phyloP scores from a whole-genome alignment of 2,888 invertebrate genomes.

The Cephus sareptanus region DNA sequence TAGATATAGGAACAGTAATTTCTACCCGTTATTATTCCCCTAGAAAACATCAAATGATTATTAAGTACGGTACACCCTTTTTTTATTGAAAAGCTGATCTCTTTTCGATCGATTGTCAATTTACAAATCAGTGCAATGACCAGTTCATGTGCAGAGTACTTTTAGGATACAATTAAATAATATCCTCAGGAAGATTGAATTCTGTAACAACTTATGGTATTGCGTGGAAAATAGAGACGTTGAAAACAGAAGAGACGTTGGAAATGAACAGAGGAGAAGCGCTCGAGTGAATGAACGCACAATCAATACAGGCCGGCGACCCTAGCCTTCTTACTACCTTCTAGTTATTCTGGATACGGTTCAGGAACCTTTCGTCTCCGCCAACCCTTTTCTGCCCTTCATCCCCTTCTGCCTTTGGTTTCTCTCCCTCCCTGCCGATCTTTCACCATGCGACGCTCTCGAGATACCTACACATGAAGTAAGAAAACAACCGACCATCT shows the following conservation, averaged over 20 bases:
- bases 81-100: background rate
- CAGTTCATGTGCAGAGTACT: background rate
- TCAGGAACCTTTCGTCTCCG: background rate
- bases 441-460: background rate
- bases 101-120: background rate
- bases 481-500: too few relatives aligned
- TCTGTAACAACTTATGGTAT: background rate
- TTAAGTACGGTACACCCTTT: background rate
- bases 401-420: background rate
- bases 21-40: too few relatives aligned
- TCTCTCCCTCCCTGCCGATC: background rate
- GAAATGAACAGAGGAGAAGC: background rate
- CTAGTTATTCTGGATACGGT: background rate
- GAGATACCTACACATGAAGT: background rate
- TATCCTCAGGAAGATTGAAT: background rate
- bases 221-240: background rate
- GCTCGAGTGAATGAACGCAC: slow-evolving; percentile 5
- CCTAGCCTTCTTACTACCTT: background rate
- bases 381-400: background rate
- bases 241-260: background rate
- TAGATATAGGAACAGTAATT: background rate
- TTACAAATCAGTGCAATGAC: background rate
- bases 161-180: background rate
- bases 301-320: slow-evolving; percentile 3
- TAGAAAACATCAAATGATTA: too few relatives aligned